Base-by-base conservation (phyloP, 2,113 vertebrate genomes). In the Ancistrus triradiatus region DNA sequence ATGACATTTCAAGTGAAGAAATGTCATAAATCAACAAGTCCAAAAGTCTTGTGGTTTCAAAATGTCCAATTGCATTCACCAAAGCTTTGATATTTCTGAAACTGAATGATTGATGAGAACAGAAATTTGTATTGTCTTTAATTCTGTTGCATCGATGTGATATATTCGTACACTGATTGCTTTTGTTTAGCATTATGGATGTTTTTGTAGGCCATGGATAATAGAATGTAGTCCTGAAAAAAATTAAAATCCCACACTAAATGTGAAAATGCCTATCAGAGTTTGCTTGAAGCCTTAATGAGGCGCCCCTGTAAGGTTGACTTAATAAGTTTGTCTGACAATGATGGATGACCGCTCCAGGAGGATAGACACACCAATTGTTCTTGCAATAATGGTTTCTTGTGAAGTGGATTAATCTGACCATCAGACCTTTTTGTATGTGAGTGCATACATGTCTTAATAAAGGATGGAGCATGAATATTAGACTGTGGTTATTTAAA, bases 381-480 rank as follows among this genome's bases (percentile, higher is more conserved):
- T 77, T 77, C 71, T 74, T 77, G 68, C 72, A 66, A 77, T 77
- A 77, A 77, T 77, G 71, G 72, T 71, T 74, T 72, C 70, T 70
- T 63, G 63, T 65, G 71, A 77, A 70, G 71, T 77, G 64, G 68
- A 74, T 77, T 77, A 74, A 77, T 77, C 68, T 67, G 57, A 63
- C 59, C 64, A 68, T 70, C 59, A 66, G 58, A 74, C 51, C 57
- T 70, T 43, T 63, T 71, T 72, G 53, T 53, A 52, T 56, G 43
- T 42, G 49, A 60, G 60, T 65, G 60, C 48, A 50, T 56, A 56
- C 56, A 60, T 48, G 43, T 65, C 55, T 59, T 66, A 47, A 73
- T 73, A 68, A 73, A 73, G 43, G 18, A 73, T 59, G 59, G 57
- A 43, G 37, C 55, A 63, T 73, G 37, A 68, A 68, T 59, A 68